Evolutionary conservation across 2,797 vertebrate species (phyloP).

Genomic region (Diglossa cyanea): DNA sequence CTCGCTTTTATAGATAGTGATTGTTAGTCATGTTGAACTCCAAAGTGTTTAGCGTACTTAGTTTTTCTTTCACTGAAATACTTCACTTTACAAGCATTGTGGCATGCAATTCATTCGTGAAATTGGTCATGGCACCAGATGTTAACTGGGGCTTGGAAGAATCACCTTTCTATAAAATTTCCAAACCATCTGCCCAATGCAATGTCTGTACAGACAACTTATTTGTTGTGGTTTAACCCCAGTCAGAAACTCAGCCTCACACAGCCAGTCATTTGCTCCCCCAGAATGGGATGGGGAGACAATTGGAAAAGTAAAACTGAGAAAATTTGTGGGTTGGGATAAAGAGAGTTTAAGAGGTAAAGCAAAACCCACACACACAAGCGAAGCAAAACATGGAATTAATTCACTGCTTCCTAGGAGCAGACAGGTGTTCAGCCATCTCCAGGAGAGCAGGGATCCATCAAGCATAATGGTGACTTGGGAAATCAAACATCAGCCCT

Average conservation of each 20-base stretch:
- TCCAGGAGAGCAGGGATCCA: background rate
- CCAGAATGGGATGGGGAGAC: background rate
- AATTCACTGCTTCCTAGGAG: background rate
- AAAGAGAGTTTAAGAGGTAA: background rate
- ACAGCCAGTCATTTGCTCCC: background rate
- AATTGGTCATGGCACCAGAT: slow-evolving; percentile 41
- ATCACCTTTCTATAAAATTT: slow-evolving; percentile 45
- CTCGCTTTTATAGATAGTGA: background rate
- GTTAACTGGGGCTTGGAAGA: slow-evolving; percentile 20
- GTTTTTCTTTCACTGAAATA: slow-evolving; percentile 30
- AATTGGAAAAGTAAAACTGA: background rate
- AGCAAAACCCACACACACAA: background rate
- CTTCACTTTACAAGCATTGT: slow-evolving; percentile 43
- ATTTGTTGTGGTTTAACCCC: background rate
- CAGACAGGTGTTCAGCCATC: background rate
- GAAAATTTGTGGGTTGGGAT: background rate
- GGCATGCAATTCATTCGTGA: background rate
- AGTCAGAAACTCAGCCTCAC: background rate
- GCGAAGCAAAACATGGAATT: background rate
- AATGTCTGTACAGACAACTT: background rate
- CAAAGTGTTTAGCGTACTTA: background rate
- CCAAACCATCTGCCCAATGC: slow-evolving; percentile 35
- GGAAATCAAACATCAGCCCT: background rate
- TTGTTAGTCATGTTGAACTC: background rate
- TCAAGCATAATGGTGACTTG: background rate